Percentiles rank a stretch among this genome's conserved stretches.
Conservation (phyloP, 37 sponge, comb jelly and placozoan species). For the Cladorhizidae sp. region DNA sequence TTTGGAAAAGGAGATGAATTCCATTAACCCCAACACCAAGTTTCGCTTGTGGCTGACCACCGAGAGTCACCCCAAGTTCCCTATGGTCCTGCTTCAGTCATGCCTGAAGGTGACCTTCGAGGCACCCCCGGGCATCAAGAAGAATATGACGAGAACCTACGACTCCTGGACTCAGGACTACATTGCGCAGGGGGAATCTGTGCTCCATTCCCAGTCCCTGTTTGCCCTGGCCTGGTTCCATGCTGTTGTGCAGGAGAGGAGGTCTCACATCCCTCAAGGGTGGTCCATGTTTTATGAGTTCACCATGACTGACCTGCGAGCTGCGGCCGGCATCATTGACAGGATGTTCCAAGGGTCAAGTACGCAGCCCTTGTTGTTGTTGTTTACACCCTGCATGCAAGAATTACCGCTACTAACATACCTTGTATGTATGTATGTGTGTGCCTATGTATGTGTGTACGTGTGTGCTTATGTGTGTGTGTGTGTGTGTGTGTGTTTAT, state of each 20-base stretch:
- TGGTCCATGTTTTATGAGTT: constrained; percentile 99
- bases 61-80: constrained; percentile 90
- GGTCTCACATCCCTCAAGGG: constrained; percentile 92
- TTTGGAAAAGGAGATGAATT: constrained; percentile 93
- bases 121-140: constrained; percentile 93
- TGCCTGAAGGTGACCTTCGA: constrained; percentile 90
- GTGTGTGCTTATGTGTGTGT: no score
- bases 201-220: constrained; percentile 75
- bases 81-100: constrained; percentile 85
- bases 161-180: constrained; percentile 90
- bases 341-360: constrained; percentile 58
- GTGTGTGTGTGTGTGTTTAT: no score
- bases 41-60: constrained; percentile 96
- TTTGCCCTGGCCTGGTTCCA: constrained; percentile 98
- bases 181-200: constrained; percentile 59
- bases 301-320: constrained; percentile 87
- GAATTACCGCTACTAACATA: no score
- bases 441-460: no score
- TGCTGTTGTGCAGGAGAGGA: constrained; percentile 96
- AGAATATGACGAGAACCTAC: constrained; percentile 89
- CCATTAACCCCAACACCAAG: constrained; percentile 71
- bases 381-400: no score
- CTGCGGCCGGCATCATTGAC: constrained; percentile 84
- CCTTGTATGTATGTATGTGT: no score
- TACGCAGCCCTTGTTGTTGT: no score